Evolutionary conservation across 2,888 invertebrate species (phyloP), one percentile per base, ranked within the genome.

Genomic region (Rotaria magnacalcarata): DNA sequence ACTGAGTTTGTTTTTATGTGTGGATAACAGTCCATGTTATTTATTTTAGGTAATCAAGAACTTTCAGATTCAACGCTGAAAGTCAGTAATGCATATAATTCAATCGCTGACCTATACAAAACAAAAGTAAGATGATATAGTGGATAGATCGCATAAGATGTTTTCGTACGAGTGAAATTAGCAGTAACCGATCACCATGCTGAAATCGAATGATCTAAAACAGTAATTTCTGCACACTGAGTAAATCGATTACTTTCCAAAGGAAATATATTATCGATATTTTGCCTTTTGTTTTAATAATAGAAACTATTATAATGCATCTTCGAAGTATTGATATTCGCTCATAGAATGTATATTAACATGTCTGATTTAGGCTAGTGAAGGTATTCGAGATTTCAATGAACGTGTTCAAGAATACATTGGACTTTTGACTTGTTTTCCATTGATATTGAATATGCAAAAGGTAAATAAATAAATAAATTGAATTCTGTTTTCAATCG

Each of bases 371-470:
- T 80, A 80, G 80, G 43, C 47, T 24, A 47, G 47, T 47, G 80
- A 47, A 47, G 47, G 47, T 47, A 11, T 80, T 47, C 80, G 80
- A 10, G 47, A 80, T 80, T 80, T 80, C 24, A 43, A 47, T 47
- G 80, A 80, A 80, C 80, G 47, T 80, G n/a, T 47, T 24, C 24
- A 47, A 80, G 80, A 80, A 47, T 80, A 80, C n/a, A 43, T 80
- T 47, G 80, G 80, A 47, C 7, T 80, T 80, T 3, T 80, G 47
- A 3, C 21, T 47, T 47, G 80, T 80, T 80, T 80, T 80, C 80
- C 80, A 80, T 8, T n/a, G 24, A 80, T 80, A 21, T 47, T 80
- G n/a, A 47, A 1, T 24, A 47, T 80, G 24, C 80, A 80, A 80
- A 47, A 47, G n/a, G 80, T 80, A 47, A 80, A n/a, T 80, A 19